phyloP scores from a whole-genome alignment of 2,113 vertebrate species.

The Echinops telfairi region DNA sequence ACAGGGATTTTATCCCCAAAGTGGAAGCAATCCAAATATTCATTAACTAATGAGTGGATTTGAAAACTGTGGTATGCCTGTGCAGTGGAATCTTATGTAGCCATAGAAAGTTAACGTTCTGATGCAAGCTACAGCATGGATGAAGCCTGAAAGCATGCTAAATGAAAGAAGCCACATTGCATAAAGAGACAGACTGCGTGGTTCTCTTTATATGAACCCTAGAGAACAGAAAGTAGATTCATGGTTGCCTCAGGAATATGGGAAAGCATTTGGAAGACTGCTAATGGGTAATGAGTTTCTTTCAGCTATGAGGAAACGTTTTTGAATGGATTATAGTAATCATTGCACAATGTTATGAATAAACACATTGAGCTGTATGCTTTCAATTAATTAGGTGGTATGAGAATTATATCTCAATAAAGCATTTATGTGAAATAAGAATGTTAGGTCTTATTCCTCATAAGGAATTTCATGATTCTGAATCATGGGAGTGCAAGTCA shows the following conservation, averaged over 20 bases:
- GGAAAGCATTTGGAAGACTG: background rate
- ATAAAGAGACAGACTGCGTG: background rate
- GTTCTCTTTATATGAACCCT: background rate
- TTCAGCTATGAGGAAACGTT: background rate
- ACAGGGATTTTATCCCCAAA: background rate
- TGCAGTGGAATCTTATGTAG: background rate
- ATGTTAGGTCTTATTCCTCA: background rate
- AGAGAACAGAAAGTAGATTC: background rate
- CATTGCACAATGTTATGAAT: background rate
- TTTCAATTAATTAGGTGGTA: background rate
- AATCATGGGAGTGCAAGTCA: background rate
- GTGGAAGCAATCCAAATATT: background rate
- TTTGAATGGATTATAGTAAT: background rate
- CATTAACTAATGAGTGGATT: background rate
- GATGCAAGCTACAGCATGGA: background rate
- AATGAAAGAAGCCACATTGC: slow-evolving; percentile 4
- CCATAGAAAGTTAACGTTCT: background rate
- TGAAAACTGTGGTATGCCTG: background rate
- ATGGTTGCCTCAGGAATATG: background rate
- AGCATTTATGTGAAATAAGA: background rate
- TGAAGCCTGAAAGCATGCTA: background rate
- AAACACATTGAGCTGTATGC: background rate
- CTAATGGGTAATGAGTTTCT: background rate
- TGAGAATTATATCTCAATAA: slow-evolving; percentile 15
- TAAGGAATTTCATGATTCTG: slow-evolving; percentile 46